A percentile compares a stretch with the other conserved stretches of the same genome.
phyloP scores from a whole-genome alignment of 2,888 invertebrate species.

The Phaedon cochleariae region DNA sequence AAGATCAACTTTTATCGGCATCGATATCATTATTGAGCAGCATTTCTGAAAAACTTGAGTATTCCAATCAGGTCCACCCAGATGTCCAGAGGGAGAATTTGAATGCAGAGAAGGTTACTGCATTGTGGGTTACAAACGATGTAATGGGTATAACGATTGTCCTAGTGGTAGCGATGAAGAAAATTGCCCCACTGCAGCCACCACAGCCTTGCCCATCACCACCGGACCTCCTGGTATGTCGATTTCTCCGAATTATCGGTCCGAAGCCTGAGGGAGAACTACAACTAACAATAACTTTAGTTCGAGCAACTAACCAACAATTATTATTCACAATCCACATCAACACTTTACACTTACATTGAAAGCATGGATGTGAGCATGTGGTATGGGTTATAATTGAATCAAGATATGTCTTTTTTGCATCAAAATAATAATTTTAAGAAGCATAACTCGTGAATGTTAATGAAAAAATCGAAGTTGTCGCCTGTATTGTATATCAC shows the following conservation, averaged over 20 bases:
- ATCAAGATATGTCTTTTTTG: no score
- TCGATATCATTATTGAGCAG: neutral
- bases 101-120: conserved; percentile 71
- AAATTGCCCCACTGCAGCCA: conserved; percentile 49
- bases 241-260: conserved; percentile 10
- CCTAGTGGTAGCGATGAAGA: conserved; percentile 59
- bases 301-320: no score
- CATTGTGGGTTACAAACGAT: conserved; percentile 64
- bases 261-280: neutral
- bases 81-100: conserved; percentile 62
- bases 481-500: no score
- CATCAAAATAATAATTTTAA: no score
- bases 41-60: neutral
- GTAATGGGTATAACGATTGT: conserved; percentile 65
- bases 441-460: no score
- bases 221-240: conserved; percentile 41
- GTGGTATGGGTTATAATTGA: no score
- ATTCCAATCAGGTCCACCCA: conserved; percentile 13
- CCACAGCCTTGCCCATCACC: conserved; percentile 21
- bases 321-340: no score
- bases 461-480: no score
- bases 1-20: neutral
- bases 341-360: no score
- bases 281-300: conserved; percentile 6
- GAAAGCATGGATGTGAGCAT: no score